phyloP scores from a whole-genome alignment of 2,888 invertebrate species.

The Philaethria dido region DNA sequence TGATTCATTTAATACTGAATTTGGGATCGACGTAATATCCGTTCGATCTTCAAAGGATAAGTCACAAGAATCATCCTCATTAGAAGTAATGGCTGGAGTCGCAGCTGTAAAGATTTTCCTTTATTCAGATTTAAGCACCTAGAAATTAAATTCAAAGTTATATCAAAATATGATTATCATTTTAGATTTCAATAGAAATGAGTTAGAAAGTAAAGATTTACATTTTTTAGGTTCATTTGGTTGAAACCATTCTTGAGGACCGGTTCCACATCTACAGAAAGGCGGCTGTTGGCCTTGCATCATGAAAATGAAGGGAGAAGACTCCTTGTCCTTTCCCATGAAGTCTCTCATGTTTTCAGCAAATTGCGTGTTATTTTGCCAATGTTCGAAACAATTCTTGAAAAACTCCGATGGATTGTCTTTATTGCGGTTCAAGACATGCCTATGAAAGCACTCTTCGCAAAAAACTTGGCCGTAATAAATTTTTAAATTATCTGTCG shows the following conservation, averaged over 20 bases:
- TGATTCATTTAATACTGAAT: conserved; percentile 56
- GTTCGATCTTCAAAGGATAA: conserved; percentile 63
- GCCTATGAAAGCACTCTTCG: conserved; percentile 71
- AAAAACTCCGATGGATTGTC: conserved; percentile 75
- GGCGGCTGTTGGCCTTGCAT: conserved; percentile 64
- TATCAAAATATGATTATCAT: background rate
- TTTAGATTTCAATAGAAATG: background rate
- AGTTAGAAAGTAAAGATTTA: conserved; percentile 38
- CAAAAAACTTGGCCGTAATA: conserved; percentile 79
- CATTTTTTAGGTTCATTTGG: conserved; percentile 69
- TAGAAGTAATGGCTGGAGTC: conserved; percentile 56
- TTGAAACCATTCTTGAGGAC: conserved; percentile 61
- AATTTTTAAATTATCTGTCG: conserved; percentile 65
- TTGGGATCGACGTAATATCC: conserved; percentile 51
- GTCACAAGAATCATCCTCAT: conserved; percentile 60
- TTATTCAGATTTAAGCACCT: conserved; percentile 76
- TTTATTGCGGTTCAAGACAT: conserved; percentile 61
- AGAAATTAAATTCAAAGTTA: conserved; percentile 45
- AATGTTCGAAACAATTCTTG: conserved; percentile 71
- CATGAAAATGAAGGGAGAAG: conserved; percentile 68
- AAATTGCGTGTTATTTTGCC: conserved; percentile 69
- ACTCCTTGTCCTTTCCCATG: conserved; percentile 59
- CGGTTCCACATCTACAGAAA: conserved; percentile 63
- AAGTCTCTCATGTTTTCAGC: conserved; percentile 68
- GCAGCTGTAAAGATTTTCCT: conserved; percentile 73